Evolutionary conservation across 2,113 vertebrate genomes (phyloP), one percentile per base, ranked within the genome.

Genomic region (Chaetodon auriga): DNA sequence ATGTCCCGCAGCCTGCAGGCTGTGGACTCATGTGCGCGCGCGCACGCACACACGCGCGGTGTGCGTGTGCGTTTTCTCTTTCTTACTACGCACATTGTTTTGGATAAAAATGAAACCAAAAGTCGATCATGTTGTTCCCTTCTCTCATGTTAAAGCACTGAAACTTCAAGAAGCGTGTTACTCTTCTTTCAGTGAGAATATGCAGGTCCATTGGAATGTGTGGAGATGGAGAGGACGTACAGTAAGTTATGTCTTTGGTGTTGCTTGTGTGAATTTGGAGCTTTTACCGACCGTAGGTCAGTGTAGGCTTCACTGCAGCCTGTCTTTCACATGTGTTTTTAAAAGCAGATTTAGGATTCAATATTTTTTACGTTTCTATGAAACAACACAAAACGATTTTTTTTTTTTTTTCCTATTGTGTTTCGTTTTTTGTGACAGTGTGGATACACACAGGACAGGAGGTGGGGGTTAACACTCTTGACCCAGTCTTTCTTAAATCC

Each of bases 1-100:
- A 23, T 18, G 76, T 65, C 60, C 76, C 13, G 55, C 85, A 76
- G 78, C 36, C 58, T 12, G 63, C 23, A 57, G 60, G 45, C 64
- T 7, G 71, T 35, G 25, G 12, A 54, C 51, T 15, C 51, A 23
- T 2, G 19, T 11, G 23, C 55, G 23, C 43, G 3, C 49, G 41
- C 49, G 12, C 49, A 18, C 16, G 12, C 46, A 3, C 16, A n/a
- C n/a, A n/a, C n/a, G n/a, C n/a, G 55, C 58, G 21, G 23, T 19
- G 43, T 41, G 43, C 23, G 70, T 66, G 15, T 23, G 38, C n/a
- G 36, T 60, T 23, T 25, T 51, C 10, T 74, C 36, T 54, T 41
- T 21, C 7, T 69, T 25, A 35, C 18, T 54, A 76, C 72, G 71
- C 36, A 19, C 78, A 78, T 49, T 53, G 36, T 30, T n/a, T 48